These are phyloP conservation scores for Hartigia nigra DNA, from an alignment of 2,888 invertebrate genomes.

Conservation along the genomic window DNA sequence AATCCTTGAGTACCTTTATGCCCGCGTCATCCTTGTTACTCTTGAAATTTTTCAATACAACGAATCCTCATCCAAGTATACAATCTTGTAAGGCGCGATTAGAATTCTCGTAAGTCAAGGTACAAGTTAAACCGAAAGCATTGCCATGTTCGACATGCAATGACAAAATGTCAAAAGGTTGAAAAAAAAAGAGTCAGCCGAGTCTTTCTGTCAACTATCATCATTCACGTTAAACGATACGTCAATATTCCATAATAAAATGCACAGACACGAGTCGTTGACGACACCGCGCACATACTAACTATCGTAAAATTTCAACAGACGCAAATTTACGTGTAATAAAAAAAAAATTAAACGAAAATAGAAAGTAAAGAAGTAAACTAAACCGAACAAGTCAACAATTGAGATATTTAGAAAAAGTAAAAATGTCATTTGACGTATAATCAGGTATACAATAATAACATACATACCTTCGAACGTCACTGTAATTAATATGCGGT, in stretches of 20 bases:
- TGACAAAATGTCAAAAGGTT: not conserved
- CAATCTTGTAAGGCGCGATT: not conserved
- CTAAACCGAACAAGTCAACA: too few relatives aligned
- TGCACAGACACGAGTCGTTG: not conserved
- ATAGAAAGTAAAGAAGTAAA: not conserved
- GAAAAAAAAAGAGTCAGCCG: not conserved
- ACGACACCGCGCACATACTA: not conserved
- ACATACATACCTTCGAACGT: not conserved
- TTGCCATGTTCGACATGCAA: not conserved
- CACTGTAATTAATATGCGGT: not conserved
- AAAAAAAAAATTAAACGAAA: not conserved
- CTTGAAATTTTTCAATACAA: not conserved
- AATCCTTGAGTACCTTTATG: slow-evolving; percentile 5
- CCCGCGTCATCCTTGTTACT: slow-evolving; percentile 5
- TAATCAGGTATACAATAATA: not conserved
- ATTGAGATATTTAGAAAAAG: not conserved
- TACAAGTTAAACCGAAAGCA: not conserved
- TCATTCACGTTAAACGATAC: not conserved
- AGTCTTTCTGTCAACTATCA: not conserved
- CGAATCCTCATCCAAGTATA: not conserved
- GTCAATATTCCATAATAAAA: not conserved
- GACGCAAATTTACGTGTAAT: not conserved
- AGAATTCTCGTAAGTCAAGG: not conserved
- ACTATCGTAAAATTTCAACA: not conserved
- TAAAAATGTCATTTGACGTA: not conserved